Base-by-base conservation (phyloP, 1,140 invertebrate species). In the Musca domestica region DNA sequence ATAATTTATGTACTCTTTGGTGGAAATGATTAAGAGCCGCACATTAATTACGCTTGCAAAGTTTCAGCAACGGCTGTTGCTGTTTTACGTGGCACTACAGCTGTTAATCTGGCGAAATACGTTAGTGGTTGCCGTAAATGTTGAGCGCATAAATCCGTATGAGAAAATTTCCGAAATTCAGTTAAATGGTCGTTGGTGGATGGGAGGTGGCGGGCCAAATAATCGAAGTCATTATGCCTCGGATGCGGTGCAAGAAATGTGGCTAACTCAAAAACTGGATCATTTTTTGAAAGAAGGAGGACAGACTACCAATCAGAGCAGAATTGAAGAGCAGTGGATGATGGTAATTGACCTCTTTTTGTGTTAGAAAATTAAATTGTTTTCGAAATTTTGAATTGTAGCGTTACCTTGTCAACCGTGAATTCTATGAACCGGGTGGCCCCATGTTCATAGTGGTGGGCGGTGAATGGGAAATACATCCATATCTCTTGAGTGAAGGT, bases 371-470 rank as follows among this genome's bases (percentile, higher is more conserved):
- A 14, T 0, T 27, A 2, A 19, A n/a, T n/a, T n/a, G 2, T 22
- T 19, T 14, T 22, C 22, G 27, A 3, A 54, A n/a, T 25, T 61
- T 47, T 48, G 5, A 2, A 5, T 49, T 68, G 22, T 67, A 87
- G 87, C 80, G 88, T 65, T 90, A 87, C 72, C 86, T 83, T 68
- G 83, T 84, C 20, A 89, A 89, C 74, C 81, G 81, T 17, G 76
- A 82, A 25, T 86, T 84, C 70, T 86, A 84, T 27, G 74, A 73
- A 25, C 48, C 71, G 6, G 78, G 81, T 20, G 86, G 87, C 1
- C 87, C 91, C 14, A 86, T 92, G 15, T 88, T 92, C 65, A 85
- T 93, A 47, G 87, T 88, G 78, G 86, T 93, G 64, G 91, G 91
- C 2, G 89, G 89, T 0, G 87, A 89, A 73, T 88, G 87, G 87